Conservation (phyloP, 1,140 invertebrate genomes). For the Bilobella aurantiaca region DNA sequence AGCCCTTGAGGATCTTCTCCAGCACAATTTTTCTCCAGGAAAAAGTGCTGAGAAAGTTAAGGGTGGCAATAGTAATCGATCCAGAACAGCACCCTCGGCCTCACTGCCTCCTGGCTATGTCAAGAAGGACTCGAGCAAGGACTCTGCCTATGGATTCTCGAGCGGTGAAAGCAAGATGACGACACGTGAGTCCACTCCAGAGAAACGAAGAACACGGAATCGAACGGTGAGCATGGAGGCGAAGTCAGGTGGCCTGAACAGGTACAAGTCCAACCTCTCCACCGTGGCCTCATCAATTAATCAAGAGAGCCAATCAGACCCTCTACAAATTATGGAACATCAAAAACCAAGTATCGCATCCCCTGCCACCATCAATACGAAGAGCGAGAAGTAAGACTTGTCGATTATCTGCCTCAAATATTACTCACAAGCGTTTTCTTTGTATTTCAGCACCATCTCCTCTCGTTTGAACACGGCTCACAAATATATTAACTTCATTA, state of each 20-base stretch:
- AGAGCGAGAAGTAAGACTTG: not conserved
- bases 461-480: conserved; percentile 34
- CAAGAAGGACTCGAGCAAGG: conserved; percentile 35
- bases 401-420: not conserved
- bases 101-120: conserved; percentile 5
- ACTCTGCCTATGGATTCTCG: conserved; percentile 36
- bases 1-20: too few species aligned
- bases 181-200: conserved; percentile 32
- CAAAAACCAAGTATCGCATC: not conserved
- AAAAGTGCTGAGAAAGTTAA: too few species aligned
- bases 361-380: too few species aligned
- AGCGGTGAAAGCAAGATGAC: conserved; percentile 35
- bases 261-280: conserved; percentile 27
- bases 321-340: not conserved
- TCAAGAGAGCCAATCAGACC: conserved; percentile 17
- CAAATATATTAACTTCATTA: conserved; percentile 44
- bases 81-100: too few species aligned
- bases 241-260: conserved; percentile 1
- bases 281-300: conserved; percentile 27
- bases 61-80: too few species aligned
- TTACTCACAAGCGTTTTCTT: not conserved
- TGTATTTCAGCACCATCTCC: not conserved
- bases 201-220: conserved; percentile 27
- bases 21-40: too few species aligned
- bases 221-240: conserved; percentile 4